Evolutionary conservation across 1,140 invertebrate species (phyloP), one percentile per base, ranked within the genome.

Genomic region (Armadillidium nasatum): DNA sequence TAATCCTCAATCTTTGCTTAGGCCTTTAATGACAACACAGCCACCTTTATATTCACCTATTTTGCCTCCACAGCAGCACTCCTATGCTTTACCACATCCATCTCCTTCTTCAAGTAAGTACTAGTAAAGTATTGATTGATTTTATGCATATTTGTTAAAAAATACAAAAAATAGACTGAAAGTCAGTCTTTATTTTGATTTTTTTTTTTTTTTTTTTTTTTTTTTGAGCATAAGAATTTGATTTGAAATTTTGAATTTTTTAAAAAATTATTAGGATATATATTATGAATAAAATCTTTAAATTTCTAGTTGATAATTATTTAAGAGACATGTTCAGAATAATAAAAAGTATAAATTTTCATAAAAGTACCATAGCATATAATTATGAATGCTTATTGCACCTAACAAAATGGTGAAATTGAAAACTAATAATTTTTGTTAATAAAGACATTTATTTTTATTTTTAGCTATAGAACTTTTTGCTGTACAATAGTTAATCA

Each of bases 91-190:
- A 44, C 77, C 77, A 67, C 77, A 75, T 73, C 50, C 77, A 19
- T 78, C 77, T 19, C 77, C 77, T 11, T 78, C 77, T n/a, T 70
- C 77, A 73, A 74, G 77, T 78, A 50, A 73, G 74, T 72, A 50
- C 9, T 50, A 50, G 15, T 50, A 50, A 50, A 10, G 15, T 50
- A 50, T 9, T 50, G 15, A 9, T 50, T 9, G 9, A 50, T 15
- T 50, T 50, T 50, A 50, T 50, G 46, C n/a, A n/a, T n/a, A n/a
- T n/a, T n/a, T n/a, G n/a, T n/a, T 50, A 50, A 9, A 9, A 50
- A 50, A 50, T 50, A 50, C 15, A n/a, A 50, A 50, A 50, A 10
- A 9, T 10, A 50, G 15, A 50, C 9, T 50, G 15, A 50, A 50
- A 15, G 15, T 10, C 9, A 50, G 9, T 50, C n/a, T 15, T 15